phyloP scores from a whole-genome alignment of 2,888 invertebrate genomes.

The Plemyria rubiginata region DNA sequence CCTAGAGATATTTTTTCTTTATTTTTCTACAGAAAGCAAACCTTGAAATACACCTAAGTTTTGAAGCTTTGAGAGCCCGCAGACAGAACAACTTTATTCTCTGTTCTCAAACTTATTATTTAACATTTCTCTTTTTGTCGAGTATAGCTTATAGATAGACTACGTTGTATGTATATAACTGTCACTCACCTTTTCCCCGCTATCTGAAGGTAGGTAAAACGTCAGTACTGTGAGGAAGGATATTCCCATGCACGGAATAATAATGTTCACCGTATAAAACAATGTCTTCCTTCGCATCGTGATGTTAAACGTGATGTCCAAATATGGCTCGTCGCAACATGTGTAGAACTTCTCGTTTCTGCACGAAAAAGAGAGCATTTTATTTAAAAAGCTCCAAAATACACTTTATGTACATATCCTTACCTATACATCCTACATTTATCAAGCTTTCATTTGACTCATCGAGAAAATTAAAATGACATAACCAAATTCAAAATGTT shows the following conservation, averaged over 20 bases:
- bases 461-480: slow-evolving; percentile 28
- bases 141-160: not conserved
- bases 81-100: not conserved
- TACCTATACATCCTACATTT: too few species aligned
- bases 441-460: slow-evolving; percentile 5
- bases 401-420: too few species aligned
- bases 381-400: not conserved
- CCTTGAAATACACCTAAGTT: not conserved
- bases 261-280: slow-evolving; percentile 98
- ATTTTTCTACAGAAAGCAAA: too few species aligned
- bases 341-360: slow-evolving; percentile 97
- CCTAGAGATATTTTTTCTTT: too few species aligned
- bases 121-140: not conserved
- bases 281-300: slow-evolving; percentile 98
- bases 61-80: not conserved
- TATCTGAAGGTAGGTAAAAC: slow-evolving; percentile 98
- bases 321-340: slow-evolving; percentile 98
- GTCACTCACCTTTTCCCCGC: slow-evolving; percentile 91
- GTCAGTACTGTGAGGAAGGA: slow-evolving; percentile 98
- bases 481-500: slow-evolving; percentile 42
- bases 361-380: slow-evolving; percentile 45
- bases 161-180: slow-evolving; percentile 10
- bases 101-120: not conserved
- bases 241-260: slow-evolving; percentile 98
- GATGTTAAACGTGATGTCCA: slow-evolving; percentile 98